Conservation (phyloP, 2,888 invertebrate genomes). For the Torymus tubicola region DNA sequence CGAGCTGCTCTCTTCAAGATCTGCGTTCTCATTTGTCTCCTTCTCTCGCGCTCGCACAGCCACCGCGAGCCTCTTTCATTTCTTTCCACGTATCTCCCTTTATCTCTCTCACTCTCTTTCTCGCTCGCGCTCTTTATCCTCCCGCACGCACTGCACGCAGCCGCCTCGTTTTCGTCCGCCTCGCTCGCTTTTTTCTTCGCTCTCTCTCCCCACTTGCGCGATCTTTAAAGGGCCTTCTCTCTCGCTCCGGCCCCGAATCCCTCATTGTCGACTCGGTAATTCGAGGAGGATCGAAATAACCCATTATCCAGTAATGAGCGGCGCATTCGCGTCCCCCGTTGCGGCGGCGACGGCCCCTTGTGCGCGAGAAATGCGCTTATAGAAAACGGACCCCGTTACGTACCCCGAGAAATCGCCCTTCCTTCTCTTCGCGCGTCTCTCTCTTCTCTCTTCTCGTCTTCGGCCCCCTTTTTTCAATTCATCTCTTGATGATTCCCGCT, state of each 20-base stretch:
- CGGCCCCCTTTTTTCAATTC: background rate
- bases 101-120: conserved; percentile 41
- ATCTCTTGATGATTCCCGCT: conserved; percentile 5
- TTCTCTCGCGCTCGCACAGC: conserved; percentile 60
- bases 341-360: background rate
- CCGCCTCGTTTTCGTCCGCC: conserved; percentile 35
- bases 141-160: background rate
- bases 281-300: conserved; percentile 74
- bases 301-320: conserved; percentile 73
- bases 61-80: conserved; percentile 56
- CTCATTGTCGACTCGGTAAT: conserved; percentile 74
- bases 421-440: background rate
- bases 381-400: conserved; percentile 33
- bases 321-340: conserved; percentile 64
- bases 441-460: background rate
- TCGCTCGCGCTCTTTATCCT: conserved; percentile 17
- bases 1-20: conserved; percentile 53
- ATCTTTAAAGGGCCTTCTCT: conserved; percentile 58
- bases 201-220: conserved; percentile 7
- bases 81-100: conserved; percentile 56
- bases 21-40: conserved; percentile 66
- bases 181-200: conserved; percentile 24
- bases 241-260: conserved; percentile 64
- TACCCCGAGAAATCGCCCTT: conserved; percentile 7
- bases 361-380: conserved; percentile 28